These are phyloP conservation scores for Paradisaea rubra DNA, from an alignment of 2,113 vertebrate species.

Conservation along the genomic window DNA sequence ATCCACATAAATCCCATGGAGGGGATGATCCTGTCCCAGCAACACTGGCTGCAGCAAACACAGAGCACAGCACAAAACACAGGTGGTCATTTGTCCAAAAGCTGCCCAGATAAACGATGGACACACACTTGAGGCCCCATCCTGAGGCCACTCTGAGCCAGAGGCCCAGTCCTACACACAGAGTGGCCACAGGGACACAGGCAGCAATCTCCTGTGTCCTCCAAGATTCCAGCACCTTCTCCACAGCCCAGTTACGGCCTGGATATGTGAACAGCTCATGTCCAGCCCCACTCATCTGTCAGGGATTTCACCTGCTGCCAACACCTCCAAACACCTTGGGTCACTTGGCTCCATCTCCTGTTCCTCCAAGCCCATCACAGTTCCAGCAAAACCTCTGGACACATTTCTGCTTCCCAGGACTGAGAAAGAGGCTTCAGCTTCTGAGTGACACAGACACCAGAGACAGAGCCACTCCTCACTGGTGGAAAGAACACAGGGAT, in stretches of 20 bases:
- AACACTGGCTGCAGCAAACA: background rate
- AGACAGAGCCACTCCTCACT: background rate
- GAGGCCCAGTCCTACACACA: background rate
- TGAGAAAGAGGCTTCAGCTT: background rate
- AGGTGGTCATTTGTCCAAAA: background rate
- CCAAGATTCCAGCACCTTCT: background rate
- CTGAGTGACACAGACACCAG: background rate
- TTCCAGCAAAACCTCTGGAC: background rate
- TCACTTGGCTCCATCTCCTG: background rate
- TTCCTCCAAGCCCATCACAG: background rate
- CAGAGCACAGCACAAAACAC: background rate
- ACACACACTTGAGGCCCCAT: background rate
- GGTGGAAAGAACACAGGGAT: background rate
- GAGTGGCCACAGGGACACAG: accelerated
- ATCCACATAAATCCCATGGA: background rate
- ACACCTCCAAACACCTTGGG: background rate
- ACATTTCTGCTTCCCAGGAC: background rate
- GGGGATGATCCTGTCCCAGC: background rate
- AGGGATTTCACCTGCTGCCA: background rate
- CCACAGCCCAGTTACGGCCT: background rate
- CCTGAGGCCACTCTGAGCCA: background rate
- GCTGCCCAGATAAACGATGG: background rate
- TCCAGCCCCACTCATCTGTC: background rate
- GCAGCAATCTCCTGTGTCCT: accelerated
- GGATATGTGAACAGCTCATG: background rate